Conservation (phyloP, 2,113 vertebrate species). For the Grammomys dolichurus region DNA sequence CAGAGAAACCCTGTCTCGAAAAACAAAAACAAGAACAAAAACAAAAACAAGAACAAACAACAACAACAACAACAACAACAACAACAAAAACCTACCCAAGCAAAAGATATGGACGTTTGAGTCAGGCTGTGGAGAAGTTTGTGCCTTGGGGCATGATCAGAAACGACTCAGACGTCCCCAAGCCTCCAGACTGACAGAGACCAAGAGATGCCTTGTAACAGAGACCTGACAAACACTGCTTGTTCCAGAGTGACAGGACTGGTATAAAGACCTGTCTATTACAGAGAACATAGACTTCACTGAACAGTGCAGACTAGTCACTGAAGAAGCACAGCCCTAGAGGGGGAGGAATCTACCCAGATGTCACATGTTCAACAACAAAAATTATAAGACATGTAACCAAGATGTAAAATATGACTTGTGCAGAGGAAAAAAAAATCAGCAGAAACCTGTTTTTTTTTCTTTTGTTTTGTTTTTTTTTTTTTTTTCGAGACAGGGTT, state of each 20-base stretch:
- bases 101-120: conserved; percentile 26
- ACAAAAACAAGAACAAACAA: too few species aligned
- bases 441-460: not conserved
- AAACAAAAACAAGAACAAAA: too few species aligned
- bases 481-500: too few species aligned
- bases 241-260: not conserved
- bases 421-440: not conserved
- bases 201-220: not conserved
- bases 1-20: too few species aligned
- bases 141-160: not conserved
- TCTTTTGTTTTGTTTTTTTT: too few species aligned
- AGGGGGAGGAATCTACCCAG: not conserved
- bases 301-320: not conserved
- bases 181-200: not conserved
- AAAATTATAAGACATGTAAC: conserved; percentile 9
- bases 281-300: not conserved
- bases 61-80: too few species aligned
- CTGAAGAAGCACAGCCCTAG: not conserved
- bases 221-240: not conserved
- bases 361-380: not conserved
- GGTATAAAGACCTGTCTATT: not conserved
- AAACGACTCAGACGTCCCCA: not conserved
- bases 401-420: not conserved
- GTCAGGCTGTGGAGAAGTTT: not conserved
- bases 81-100: not conserved